Conservation (phyloP, 23 tunicate genomes). For the Aplidium turbinatum region DNA sequence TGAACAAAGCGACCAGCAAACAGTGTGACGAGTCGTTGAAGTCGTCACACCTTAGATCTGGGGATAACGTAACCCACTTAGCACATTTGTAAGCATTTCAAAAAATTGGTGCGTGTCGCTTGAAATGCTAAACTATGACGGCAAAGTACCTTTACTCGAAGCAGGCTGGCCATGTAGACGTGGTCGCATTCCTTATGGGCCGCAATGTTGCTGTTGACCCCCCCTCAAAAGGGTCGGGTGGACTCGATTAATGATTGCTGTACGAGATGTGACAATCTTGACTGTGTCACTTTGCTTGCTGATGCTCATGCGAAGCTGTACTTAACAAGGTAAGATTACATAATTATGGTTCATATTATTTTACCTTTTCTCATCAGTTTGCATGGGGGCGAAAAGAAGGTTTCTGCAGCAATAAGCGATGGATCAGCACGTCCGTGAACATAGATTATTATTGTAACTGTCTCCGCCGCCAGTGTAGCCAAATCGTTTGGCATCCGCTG, state of each 20-base stretch:
- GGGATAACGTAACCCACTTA: constrained; percentile 60
- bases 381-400: too few species aligned
- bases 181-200: constrained; percentile 42
- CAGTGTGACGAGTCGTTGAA: not conserved
- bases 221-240: constrained; percentile 77
- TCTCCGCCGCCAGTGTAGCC: too few species aligned
- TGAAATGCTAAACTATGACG: constrained; percentile 41
- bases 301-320: constrained; percentile 44
- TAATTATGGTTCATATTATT: too few species aligned
- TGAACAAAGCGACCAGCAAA: not conserved
- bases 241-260: constrained; percentile 98
- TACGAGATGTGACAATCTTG: constrained; percentile 48
- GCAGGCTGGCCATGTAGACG: constrained; percentile 52
- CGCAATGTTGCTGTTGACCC: constrained; percentile 53
- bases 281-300: constrained; percentile 43
- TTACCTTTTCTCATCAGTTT: too few species aligned
- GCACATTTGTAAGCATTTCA: constrained; percentile 32
- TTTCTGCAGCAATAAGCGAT: too few species aligned
- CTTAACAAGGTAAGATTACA: constrained; percentile 72
- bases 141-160: constrained; percentile 78
- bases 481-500: too few species aligned
- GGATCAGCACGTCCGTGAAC: too few species aligned
- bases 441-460: too few species aligned
- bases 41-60: constrained; percentile 60
- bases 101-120: constrained; percentile 32